Evolutionary conservation across 2,888 invertebrate genomes (phyloP).

Genomic region (Nesidiocoris tenuis): DNA sequence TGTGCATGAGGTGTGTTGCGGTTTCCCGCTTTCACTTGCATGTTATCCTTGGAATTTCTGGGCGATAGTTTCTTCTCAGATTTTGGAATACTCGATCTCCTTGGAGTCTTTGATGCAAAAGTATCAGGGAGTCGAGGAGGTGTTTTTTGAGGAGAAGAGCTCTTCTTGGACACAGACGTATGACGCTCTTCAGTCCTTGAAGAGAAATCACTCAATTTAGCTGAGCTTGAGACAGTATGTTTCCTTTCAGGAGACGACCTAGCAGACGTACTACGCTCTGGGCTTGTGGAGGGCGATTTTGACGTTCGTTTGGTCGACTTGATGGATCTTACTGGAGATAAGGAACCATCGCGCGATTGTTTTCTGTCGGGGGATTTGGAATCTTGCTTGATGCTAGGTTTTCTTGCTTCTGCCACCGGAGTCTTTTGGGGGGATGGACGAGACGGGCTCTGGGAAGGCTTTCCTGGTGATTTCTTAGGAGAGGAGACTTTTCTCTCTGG

Average conservation of each 20-base stretch:
- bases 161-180: not conserved
- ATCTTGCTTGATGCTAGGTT: not conserved
- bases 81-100: slow-evolving; percentile 49
- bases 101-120: slow-evolving; percentile 36
- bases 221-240: not conserved
- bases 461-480: not conserved
- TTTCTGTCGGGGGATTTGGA: slow-evolving; percentile 12
- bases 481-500: slow-evolving; percentile 18
- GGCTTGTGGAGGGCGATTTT: slow-evolving; percentile 17
- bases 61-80: slow-evolving; percentile 42
- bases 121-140: not conserved
- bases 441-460: not conserved
- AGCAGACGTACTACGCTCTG: slow-evolving; percentile 1
- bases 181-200: not conserved
- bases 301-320: slow-evolving; percentile 7
- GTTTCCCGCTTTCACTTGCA: not conserved
- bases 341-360: not conserved
- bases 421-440: not conserved
- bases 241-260: slow-evolving; percentile 35
- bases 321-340: not conserved
- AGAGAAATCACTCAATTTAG: slow-evolving; percentile 3
- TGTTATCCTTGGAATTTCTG: slow-evolving; percentile 22
- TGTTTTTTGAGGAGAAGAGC: not conserved
- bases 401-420: not conserved
- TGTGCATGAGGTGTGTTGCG: slow-evolving; percentile 31